Percentiles rank a stretch among this genome's conserved stretches.
phyloP scores from a whole-genome alignment of 2,888 invertebrate species.

The Rhagium mordax region DNA sequence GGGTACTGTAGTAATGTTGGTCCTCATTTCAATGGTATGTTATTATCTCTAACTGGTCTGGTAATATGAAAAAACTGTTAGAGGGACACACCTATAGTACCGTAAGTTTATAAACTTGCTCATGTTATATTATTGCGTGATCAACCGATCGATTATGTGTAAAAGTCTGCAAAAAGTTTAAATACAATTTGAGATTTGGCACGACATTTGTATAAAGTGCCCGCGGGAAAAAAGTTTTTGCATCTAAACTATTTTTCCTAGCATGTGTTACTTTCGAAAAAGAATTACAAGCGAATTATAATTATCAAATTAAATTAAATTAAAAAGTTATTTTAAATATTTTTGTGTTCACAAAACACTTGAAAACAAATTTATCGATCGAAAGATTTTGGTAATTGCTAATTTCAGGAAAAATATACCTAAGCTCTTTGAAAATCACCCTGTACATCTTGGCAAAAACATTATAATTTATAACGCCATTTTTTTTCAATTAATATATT shows the following conservation, averaged over 20 bases:
- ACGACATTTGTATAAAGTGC: background rate
- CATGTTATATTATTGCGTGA: background rate
- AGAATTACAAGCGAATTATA: background rate
- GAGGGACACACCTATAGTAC: background rate
- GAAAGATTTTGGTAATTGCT: too few relatives aligned
- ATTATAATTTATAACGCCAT: too few relatives aligned
- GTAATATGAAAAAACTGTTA: background rate
- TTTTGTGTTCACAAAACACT: too few relatives aligned
- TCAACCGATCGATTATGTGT: background rate
- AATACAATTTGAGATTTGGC: background rate
- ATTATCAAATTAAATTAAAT: background rate
- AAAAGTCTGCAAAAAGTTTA: background rate
- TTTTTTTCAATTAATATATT: too few relatives aligned
- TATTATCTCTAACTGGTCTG: background rate
- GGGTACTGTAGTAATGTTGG: background rate
- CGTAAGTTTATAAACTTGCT: background rate
- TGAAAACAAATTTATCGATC: too few relatives aligned
- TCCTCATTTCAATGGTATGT: background rate
- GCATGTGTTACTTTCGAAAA: background rate
- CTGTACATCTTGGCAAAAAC: too few relatives aligned
- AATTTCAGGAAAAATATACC: too few relatives aligned
- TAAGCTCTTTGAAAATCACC: too few relatives aligned
- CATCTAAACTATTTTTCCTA: background rate
- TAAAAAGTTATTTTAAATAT: too few relatives aligned
- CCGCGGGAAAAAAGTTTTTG: background rate